phyloP scores from a whole-genome alignment of 2,888 invertebrate species.

The Tiliacea citrago region DNA sequence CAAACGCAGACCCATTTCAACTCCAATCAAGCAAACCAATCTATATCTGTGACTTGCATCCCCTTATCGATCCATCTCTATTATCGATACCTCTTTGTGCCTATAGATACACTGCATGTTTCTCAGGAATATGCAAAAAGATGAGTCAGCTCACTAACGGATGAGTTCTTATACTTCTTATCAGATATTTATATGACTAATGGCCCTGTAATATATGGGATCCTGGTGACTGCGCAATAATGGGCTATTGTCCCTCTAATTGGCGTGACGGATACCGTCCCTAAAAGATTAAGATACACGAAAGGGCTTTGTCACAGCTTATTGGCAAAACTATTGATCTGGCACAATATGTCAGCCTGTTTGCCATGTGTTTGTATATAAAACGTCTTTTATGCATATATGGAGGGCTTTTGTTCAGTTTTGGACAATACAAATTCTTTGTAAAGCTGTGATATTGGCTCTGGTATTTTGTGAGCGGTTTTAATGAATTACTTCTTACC shows the following conservation, averaged over 20 bases:
- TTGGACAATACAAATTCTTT: conserved; percentile 43
- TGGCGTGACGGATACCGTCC: conserved; percentile 73
- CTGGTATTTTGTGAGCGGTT: conserved; percentile 34
- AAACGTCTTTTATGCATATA: conserved; percentile 46
- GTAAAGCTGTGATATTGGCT: conserved; percentile 26
- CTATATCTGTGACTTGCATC: conserved; percentile 70
- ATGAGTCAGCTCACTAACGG: conserved; percentile 77
- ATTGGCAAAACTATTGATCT: conserved; percentile 60
- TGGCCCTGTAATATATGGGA: conserved; percentile 72
- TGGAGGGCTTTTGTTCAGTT: conserved; percentile 45
- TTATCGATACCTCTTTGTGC: conserved; percentile 66
- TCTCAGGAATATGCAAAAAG: conserved; percentile 78
- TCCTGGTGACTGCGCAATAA: conserved; percentile 77
- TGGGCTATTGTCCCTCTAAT: conserved; percentile 76
- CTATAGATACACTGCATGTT: conserved; percentile 57
- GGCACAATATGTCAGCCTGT: conserved; percentile 56
- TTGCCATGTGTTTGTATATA: conserved; percentile 58
- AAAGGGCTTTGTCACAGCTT: conserved; percentile 68
- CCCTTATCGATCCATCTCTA: conserved; percentile 69
- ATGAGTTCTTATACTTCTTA: conserved; percentile 73
- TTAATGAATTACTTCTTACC: conserved; percentile 23
- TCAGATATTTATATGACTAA: conserved; percentile 82
- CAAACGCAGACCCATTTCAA: conserved; percentile 63
- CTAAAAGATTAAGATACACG: conserved; percentile 78
- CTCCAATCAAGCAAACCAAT: conserved; percentile 62